Base-by-base conservation (phyloP, 2,888 invertebrate genomes). In the Drosophila birchii region DNA sequence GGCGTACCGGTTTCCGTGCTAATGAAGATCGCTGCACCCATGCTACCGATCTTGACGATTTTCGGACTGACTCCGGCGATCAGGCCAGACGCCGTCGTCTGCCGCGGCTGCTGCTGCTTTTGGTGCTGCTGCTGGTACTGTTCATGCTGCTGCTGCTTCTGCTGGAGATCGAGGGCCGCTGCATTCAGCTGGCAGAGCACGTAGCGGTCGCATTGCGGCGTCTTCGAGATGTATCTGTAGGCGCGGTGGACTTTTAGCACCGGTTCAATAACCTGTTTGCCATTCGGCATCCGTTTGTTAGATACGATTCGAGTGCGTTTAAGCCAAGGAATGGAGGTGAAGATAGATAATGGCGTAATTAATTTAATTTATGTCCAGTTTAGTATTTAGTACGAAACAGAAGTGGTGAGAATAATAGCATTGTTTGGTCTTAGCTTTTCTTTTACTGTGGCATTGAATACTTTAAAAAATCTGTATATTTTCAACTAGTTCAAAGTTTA, bases 181-280 rank as follows among this genome's bases (percentile, higher is more conserved):
- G 95, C 94, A 89, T 97, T 97, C 8, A 97, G 94, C 43, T 96
- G 93, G 89, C 97, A 97, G 91, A 97, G 94, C 41, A 97, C 95
- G 83, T 96, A 96, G 85, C 94, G 95, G 84, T 96, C 96, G 90
- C 97, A 97, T 58, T 95, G 94, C 0, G 96, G 96, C 34, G 94
- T 94, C 82, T 94, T 94, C 2, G 94, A 93, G 0, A 95, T 95
- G 93, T 95, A 97, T 86, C 95, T 94, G 93, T 96, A 97, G 1
- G 96, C 97, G 56, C 97, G 93, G 93, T 96, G 96, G 16, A 96
- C 96, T 91, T 96, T 94, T n/a, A 96, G 94, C 32, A 97, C 94
- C 0, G 97, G 97, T 90, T 96, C 96, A 58, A 97, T 96, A 68
- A 97, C 94, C 92, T 93, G 86, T 78, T 84, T 76, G 54, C 43